A percentile compares a stretch with the other conserved stretches of the same genome.
phyloP scores from a whole-genome alignment of 2,113 vertebrate genomes.

The Ailuropoda melanoleuca region DNA sequence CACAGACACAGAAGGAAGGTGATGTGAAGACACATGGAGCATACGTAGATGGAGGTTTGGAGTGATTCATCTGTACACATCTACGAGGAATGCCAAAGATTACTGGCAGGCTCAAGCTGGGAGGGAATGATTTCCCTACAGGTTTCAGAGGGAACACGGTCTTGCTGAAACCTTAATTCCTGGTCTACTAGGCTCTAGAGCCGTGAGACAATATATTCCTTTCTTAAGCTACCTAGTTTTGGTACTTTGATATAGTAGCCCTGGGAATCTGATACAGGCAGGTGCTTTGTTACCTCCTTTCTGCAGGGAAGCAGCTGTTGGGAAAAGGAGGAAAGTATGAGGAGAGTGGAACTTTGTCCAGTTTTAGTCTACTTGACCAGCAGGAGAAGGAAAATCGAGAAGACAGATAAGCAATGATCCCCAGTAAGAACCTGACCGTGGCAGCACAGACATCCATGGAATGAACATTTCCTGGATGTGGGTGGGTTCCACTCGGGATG shows the following conservation, averaged over 20 bases:
- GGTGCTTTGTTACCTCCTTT: background rate
- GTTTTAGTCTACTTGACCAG: background rate
- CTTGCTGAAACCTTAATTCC: background rate
- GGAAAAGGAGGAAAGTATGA: background rate
- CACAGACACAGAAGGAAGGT: background rate
- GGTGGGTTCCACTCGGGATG: background rate
- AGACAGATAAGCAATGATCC: background rate
- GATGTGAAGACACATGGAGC: background rate
- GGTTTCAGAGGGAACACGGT: background rate
- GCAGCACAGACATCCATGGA: background rate
- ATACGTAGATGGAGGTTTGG: background rate
- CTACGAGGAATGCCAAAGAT: background rate
- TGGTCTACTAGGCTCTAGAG: background rate
- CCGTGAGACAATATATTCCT: background rate
- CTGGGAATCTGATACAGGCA: background rate
- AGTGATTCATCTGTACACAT: background rate
- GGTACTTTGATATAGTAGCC: background rate
- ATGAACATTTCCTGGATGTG: rapidly evolving
- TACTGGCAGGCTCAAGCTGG: background rate
- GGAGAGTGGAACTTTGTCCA: background rate
- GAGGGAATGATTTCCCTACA: background rate
- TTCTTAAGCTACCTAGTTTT: background rate
- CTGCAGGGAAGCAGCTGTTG: background rate
- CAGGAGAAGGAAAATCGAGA: background rate
- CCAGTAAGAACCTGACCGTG: background rate